Evolutionary conservation across 2,888 invertebrate species (phyloP).

Genomic region (Anthrax anthrax): DNA sequence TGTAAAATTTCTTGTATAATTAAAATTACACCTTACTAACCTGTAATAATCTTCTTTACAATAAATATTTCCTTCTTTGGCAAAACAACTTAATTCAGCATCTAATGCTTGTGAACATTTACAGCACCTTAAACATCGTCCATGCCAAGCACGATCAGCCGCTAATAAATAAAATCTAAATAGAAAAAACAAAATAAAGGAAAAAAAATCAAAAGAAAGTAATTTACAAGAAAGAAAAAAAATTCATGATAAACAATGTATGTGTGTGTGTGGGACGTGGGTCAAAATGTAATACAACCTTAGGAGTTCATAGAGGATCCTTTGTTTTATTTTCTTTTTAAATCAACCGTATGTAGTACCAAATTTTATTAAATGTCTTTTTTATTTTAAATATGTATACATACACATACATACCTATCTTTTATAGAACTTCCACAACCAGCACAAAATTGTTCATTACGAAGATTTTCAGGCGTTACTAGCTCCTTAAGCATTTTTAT

Average conservation of each 20-base stretch:
- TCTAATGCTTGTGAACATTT: constrained; percentile 75
- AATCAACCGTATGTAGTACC: no score
- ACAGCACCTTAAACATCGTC: constrained; percentile 66
- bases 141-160: constrained; percentile 83
- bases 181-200: not conserved
- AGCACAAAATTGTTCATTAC: constrained; percentile 35
- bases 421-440: constrained; percentile 47
- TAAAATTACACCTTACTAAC: constrained; percentile 43
- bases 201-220: no score
- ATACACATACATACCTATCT: constrained; percentile 41
- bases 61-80: constrained; percentile 77
- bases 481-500: constrained; percentile 16
- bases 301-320: no score
- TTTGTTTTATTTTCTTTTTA: no score
- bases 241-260: no score
- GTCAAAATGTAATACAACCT: no score
- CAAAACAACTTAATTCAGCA: constrained; percentile 77
- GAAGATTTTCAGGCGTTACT: constrained; percentile 17
- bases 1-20: no score
- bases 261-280: no score
- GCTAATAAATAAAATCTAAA: constrained; percentile 57
- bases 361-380: no score
- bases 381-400: no score
- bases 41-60: constrained; percentile 92
- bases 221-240: no score